Base-by-base conservation (phyloP, 2,888 invertebrate species). In the Thumatha senex region DNA sequence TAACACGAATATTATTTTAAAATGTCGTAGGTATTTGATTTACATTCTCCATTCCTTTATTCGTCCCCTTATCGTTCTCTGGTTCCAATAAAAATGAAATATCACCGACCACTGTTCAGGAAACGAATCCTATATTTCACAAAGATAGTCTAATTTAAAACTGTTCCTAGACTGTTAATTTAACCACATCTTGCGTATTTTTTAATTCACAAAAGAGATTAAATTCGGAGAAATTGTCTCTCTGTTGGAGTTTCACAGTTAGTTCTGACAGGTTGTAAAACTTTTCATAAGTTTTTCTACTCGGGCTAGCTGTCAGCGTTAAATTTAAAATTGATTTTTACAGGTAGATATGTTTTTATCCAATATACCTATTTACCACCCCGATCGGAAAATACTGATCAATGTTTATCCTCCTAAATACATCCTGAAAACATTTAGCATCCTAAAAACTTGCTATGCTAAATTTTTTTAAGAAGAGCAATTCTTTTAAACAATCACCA, bases 131-230 rank as follows among this genome's bases (percentile, higher is more conserved):
- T 75, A 82, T 88, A 86, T 86, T 78, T 87, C 84, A 88, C 75
- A 84, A 76, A 85, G 84, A 87, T 85, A 84, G 83, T 85, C 86
- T 86, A 82, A 88, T 86, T 87, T 87, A 78, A 86, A 87, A 86
- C 78, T 77, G 76, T 74, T 78, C 75, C 74, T 71, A 74, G 63
- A 64, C 68, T 74, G 73, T 78, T 80, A 75, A 79, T 80, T 80
- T 54, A 53, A 57, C 30, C 47, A 45, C 34, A 39, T 45, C 46
- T 55, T 50, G 40, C 9, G 9, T 29, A 43, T 42, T 51, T 58
- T 64, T 59, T 55, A 31, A 45, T 36, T 40, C 24, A 8, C 10
- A 34, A 35, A 35, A 35, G 13, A 24, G 35, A 44, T 35, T 44
- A 12, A 35, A 40, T 1, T 12, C 10, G 51, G 52, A 46, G 48